Base-by-base conservation (phyloP, 2,113 vertebrate species). In the Arizona elegans region DNA sequence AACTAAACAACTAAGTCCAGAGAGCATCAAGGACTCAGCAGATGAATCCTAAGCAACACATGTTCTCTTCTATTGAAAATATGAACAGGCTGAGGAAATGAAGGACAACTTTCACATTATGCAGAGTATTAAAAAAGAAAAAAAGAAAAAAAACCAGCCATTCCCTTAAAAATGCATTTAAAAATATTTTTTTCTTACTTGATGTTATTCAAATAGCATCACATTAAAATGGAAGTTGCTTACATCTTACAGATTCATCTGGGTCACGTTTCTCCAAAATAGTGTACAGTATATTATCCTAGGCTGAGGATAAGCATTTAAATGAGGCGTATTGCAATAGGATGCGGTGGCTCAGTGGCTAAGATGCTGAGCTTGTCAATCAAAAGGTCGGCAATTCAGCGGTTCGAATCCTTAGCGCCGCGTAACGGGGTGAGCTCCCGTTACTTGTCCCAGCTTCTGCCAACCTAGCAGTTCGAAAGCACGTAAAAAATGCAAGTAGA, bases 1-100 rank as follows among this genome's bases (percentile, higher is more conserved):
- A 0, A 90, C 88, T 24, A 92, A 95, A 96, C 58, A 88, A 11
- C 62, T 52, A 89, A 90, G 8, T 55, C 13, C 55, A 58, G 58
- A 47, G n/a, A 52, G 24, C 19, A 92, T 58, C 85, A 21, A 24
- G 13, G 15, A 86, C 38, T 58, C 59, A 86, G 81, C 85, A 90
- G 9, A 38, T 54, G 53, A 86, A 93, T 62, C 75, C 56, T 5
- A n/a, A n/a, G 8, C 53, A 5, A 43, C 29, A 47, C 10, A 53
- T 53, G 38, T 53, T 86, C 38, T 62, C 29, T 92, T 87, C 62
- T 65, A 38, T 26, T 87, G 26, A 33, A 15, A 70, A 43, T 43
- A 21, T 43, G 75, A 81, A 81, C 8, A 43, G 3, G 75, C 75
- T 54, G 52, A 26, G 47, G 11, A 26, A 65, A 62, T 65, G 29